These are phyloP conservation scores for Coelopa frigida DNA, from an alignment of 1,140 invertebrate species.

Conservation along the genomic window DNA sequence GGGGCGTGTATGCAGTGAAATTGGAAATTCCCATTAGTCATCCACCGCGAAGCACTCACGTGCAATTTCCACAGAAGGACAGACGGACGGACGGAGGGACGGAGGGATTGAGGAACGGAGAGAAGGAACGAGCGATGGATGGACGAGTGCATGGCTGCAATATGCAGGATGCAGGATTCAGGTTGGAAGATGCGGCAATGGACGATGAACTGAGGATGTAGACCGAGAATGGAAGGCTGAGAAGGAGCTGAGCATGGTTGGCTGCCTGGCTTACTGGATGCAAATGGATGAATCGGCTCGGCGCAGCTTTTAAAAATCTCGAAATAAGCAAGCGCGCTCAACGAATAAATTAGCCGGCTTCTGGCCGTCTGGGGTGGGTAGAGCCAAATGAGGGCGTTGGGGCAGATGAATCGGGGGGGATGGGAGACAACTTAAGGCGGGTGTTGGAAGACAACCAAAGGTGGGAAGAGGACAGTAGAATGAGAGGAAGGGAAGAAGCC, in stretches of 20 bases:
- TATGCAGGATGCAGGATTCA: too few species aligned
- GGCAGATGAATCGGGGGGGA: neutral
- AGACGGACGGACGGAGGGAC: too few species aligned
- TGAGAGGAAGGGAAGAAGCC: too few species aligned
- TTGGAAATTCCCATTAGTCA: neutral
- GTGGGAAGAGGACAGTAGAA: too few species aligned
- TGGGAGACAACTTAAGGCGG: neutral
- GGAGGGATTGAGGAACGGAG: too few species aligned
- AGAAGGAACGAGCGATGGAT: too few species aligned
- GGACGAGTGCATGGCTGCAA: too few species aligned
- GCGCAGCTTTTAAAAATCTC: neutral
- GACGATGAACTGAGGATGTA: too few species aligned
- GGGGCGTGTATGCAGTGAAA: too few species aligned
- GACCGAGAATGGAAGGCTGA: too few species aligned
- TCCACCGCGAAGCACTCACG: neutral
- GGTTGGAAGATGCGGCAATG: too few species aligned
- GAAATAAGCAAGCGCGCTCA: neutral
- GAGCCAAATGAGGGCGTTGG: neutral
- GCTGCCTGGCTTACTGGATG: neutral
- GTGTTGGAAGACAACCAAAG: constrained; percentile 1
- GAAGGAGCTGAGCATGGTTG: neutral
- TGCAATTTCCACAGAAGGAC: too few species aligned
- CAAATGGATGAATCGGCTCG: neutral
- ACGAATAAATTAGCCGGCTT: neutral
- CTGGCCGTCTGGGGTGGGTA: neutral